phyloP scores from a whole-genome alignment of 2,113 vertebrate species.

The Strigops habroptila region DNA sequence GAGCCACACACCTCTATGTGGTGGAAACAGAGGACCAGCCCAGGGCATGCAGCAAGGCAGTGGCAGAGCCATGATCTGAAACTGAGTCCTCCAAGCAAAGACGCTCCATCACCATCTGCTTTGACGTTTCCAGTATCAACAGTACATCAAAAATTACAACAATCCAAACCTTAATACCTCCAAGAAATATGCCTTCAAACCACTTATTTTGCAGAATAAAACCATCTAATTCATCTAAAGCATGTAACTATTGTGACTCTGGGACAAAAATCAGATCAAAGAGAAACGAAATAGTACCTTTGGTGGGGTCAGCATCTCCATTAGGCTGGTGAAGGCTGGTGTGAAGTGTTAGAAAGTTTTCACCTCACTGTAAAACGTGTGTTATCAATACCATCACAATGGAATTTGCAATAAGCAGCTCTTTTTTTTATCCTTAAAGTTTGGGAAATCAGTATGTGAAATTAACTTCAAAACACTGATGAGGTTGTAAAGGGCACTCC shows the following conservation, averaged over 20 bases:
- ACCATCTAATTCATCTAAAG: not conserved
- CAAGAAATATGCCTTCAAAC: not conserved
- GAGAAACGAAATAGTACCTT: not conserved
- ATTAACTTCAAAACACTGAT: not conserved
- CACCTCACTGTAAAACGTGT: not conserved
- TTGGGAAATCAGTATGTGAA: not conserved
- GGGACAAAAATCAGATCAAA: not conserved
- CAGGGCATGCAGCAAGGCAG: not conserved
- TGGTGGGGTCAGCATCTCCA: not conserved
- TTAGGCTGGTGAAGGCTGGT: not conserved
- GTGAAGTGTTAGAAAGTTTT: not conserved
- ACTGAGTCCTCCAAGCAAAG: not conserved
- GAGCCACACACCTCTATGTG: not conserved
- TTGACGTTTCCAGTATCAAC: not conserved
- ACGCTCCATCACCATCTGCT: fast-evolving
- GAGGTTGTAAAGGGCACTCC: not conserved
- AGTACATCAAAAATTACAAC: not conserved
- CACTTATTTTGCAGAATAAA: not conserved
- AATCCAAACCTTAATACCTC: not conserved
- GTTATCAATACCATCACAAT: not conserved
- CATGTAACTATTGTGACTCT: not conserved
- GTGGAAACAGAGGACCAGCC: not conserved
- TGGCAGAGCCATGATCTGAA: not conserved
- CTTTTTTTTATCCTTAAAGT: not conserved
- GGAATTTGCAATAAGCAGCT: not conserved